These are phyloP conservation scores for Malaclemys terrapin DNA, from an alignment of 2,113 vertebrate species.

Conservation along the genomic window DNA sequence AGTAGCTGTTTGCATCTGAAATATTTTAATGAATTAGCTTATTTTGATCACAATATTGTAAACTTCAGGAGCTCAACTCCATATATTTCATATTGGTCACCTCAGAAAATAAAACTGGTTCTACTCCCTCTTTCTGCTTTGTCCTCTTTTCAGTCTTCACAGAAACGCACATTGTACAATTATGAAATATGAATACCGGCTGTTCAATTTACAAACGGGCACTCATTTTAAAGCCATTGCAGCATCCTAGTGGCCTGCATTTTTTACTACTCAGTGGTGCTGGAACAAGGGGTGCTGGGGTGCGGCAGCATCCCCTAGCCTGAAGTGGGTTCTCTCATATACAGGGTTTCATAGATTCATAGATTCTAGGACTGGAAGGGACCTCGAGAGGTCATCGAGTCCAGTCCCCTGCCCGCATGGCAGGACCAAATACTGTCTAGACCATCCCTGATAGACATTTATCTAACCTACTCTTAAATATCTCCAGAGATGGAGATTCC, in stretches of 20 bases:
- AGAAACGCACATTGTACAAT: background rate
- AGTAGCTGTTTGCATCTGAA: background rate
- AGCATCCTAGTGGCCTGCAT: slow-evolving; percentile 4
- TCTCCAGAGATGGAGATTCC: too few relatives aligned
- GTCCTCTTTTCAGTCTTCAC: background rate
- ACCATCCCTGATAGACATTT: too few relatives aligned
- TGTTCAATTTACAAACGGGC: background rate
- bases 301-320: too few relatives aligned
- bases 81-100: background rate
- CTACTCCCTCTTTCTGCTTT: background rate
- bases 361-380: too few relatives aligned
- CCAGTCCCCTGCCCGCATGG: too few relatives aligned
- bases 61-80: background rate
- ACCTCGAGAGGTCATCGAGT: too few relatives aligned
- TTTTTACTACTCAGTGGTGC: too few relatives aligned
- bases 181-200: background rate
- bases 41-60: background rate
- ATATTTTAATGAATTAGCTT: background rate
- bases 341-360: too few relatives aligned
- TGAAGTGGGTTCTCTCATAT: too few relatives aligned
- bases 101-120: background rate
- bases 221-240: background rate
- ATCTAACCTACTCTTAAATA: too few relatives aligned
- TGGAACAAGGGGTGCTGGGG: too few relatives aligned
- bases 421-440: too few relatives aligned